phyloP scores from a whole-genome alignment of 2,113 vertebrate genomes.

The Copsychus sechellarum region DNA sequence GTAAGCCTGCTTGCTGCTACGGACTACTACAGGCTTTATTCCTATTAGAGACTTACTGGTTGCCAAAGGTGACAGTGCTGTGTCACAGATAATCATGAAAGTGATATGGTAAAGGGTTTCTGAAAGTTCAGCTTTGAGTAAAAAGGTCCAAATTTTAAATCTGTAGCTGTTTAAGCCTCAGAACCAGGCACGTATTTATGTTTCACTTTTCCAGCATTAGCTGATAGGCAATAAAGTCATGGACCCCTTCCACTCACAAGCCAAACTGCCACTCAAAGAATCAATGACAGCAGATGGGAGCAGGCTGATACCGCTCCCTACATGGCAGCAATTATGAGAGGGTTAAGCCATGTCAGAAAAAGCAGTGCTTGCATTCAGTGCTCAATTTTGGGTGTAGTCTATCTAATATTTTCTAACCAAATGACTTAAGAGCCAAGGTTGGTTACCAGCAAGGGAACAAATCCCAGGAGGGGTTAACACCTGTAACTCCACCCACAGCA shows the following conservation, averaged over 20 bases:
- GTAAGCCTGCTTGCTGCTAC: constrained; percentile 67
- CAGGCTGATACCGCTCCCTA: neutral
- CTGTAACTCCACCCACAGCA: neutral
- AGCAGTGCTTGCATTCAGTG: neutral
- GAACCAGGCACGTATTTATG: neutral
- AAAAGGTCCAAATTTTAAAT: neutral
- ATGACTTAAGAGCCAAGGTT: neutral
- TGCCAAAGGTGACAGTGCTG: constrained; percentile 51
- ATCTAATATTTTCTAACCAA: neutral
- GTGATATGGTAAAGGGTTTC: neutral
- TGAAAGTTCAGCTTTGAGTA: neutral
- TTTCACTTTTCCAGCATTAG: neutral
- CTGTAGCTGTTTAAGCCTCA: neutral
- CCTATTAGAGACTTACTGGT: constrained; percentile 44
- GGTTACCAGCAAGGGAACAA: neutral
- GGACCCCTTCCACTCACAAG: neutral
- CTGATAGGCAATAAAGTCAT: neutral
- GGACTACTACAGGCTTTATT: constrained; percentile 56
- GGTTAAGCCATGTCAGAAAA: neutral
- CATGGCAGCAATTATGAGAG: neutral
- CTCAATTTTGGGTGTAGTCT: neutral
- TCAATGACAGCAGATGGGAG: neutral
- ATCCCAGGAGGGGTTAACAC: neutral
- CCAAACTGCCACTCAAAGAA: neutral
- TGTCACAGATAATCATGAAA: constrained; percentile 29